Percentiles rank a stretch among this genome's conserved stretches.
Conservation (phyloP, 2,113 vertebrate species). For the Pavo muticus region DNA sequence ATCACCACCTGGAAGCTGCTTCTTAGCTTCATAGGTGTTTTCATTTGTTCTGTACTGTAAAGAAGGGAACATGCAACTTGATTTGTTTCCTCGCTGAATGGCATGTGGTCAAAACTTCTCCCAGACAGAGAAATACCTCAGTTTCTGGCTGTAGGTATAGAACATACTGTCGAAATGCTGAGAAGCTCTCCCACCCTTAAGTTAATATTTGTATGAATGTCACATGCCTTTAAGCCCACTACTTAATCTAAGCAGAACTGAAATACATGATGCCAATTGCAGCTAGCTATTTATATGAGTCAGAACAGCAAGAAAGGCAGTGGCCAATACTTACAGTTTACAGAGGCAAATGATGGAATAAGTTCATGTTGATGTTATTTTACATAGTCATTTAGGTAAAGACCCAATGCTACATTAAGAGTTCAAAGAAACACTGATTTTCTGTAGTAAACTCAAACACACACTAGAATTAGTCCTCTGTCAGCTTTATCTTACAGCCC, state of each 20-base stretch:
- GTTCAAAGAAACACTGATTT: not conserved
- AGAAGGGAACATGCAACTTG: not conserved
- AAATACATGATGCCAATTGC: not conserved
- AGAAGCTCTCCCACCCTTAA: fast-evolving
- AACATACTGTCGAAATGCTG: not conserved
- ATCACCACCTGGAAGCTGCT: not conserved
- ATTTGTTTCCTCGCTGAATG: not conserved
- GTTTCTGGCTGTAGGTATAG: not conserved
- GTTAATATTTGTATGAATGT: not conserved
- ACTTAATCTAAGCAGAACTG: not conserved
- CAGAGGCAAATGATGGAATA: not conserved
- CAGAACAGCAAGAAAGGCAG: not conserved
- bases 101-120: fast-evolving
- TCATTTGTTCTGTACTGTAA: not conserved
- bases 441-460: not conserved
- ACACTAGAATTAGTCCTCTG: not conserved
- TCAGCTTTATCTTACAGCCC: not conserved
- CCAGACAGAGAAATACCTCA: not conserved
- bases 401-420: not conserved
- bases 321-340: not conserved
- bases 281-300: not conserved
- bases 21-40: not conserved
- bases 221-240: not conserved
- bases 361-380: not conserved
- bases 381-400: not conserved